Percentiles rank a stretch among this genome's conserved stretches.
Evolutionary conservation across 2,888 invertebrate species (phyloP).

Genomic region (Torymus tubicola): DNA sequence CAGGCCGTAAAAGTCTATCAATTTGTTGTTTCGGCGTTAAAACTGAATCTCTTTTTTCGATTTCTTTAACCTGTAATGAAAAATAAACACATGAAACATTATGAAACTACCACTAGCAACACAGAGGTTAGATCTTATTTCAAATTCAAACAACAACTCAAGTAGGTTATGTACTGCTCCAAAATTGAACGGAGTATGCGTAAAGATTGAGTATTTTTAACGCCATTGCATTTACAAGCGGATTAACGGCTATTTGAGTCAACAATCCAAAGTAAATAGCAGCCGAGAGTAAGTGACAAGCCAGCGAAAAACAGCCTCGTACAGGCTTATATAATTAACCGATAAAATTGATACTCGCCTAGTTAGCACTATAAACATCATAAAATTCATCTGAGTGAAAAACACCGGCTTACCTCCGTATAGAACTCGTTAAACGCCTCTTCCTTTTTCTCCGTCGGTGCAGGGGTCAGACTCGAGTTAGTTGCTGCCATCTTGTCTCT

Average conservation of each 20-base stretch:
- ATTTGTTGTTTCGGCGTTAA: constrained; percentile 98
- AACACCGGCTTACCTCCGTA: constrained; percentile 81
- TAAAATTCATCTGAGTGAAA: background rate
- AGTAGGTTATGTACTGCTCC: too few species aligned
- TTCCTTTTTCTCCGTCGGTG: constrained; percentile 78
- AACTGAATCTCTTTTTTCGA: constrained; percentile 97
- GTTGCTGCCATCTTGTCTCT: constrained; percentile 73
- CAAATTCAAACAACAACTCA: too few species aligned
- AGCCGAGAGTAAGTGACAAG: too few species aligned
- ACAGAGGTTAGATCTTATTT: constrained; percentile 34
- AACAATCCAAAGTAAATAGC: too few species aligned
- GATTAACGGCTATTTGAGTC: too few species aligned
- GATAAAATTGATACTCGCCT: too few species aligned
- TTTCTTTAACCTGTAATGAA: constrained; percentile 93
- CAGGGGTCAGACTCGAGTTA: constrained; percentile 72
- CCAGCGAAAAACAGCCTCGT: too few species aligned
- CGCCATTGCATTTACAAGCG: too few species aligned
- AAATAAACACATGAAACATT: constrained; percentile 24
- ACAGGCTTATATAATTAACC: too few species aligned
- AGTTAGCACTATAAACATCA: too few species aligned
- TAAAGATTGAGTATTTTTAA: too few species aligned
- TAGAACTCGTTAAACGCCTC: constrained; percentile 90
- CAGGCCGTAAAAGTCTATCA: constrained; percentile 94
- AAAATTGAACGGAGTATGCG: too few species aligned
- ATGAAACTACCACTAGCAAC: background rate